A percentile compares a stretch with the other conserved stretches of the same genome.
Evolutionary conservation across 2,113 vertebrate genomes (phyloP).

Genomic region (Ammodytes dubius): DNA sequence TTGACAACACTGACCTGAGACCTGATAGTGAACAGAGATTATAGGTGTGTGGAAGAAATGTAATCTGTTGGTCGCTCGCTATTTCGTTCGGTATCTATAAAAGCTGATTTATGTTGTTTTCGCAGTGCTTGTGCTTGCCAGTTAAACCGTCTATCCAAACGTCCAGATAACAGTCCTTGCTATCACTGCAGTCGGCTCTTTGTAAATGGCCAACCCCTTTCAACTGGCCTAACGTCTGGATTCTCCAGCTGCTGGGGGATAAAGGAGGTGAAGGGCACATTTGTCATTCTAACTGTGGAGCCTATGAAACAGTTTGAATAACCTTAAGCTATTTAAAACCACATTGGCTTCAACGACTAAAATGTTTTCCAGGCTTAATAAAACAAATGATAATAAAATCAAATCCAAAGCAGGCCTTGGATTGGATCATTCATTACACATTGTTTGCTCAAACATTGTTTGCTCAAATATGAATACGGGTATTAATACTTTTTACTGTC

Average conservation of each 20-base stretch:
- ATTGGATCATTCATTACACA: neutral
- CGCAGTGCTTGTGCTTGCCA: slow-evolving; percentile 55
- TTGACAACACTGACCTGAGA: slow-evolving; percentile 26
- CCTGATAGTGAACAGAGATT: slow-evolving; percentile 24
- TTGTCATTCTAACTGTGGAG: slow-evolving; percentile 13
- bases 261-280: slow-evolving; percentile 35
- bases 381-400: neutral
- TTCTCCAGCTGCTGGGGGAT: slow-evolving; percentile 70
- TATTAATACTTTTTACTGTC: slow-evolving; percentile 1
- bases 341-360: neutral
- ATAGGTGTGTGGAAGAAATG: slow-evolving; percentile 32
- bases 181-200: slow-evolving; percentile 64
- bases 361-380: neutral
- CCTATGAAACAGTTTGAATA: slow-evolving; percentile 17
- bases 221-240: slow-evolving; percentile 80
- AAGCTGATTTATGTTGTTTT: slow-evolving; percentile 66
- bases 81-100: slow-evolving; percentile 37
- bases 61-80: slow-evolving; percentile 23
- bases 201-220: slow-evolving; percentile 69
- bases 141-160: slow-evolving; percentile 75
- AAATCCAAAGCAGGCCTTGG: slow-evolving; percentile 2
- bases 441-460: slow-evolving; percentile 16
- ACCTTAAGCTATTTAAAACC: slow-evolving; percentile 4
- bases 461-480: slow-evolving; percentile 4
- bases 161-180: slow-evolving; percentile 77